Evolutionary conservation across 2,113 vertebrate genomes (phyloP), one percentile per base, ranked within the genome.

Genomic region (Holacanthus passer): DNA sequence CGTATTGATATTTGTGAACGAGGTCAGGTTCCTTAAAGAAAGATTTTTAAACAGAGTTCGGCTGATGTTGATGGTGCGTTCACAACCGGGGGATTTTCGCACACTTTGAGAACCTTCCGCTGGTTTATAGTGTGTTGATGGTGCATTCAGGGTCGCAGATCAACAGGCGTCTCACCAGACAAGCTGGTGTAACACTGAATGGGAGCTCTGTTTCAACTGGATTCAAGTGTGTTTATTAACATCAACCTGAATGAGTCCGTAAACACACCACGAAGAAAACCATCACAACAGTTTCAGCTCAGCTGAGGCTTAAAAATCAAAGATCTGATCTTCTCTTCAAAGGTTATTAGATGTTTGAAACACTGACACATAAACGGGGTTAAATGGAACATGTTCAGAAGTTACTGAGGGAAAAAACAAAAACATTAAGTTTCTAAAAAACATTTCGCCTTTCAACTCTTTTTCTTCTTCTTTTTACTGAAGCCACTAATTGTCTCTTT

Each of bases 71-170:
- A 5, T 20, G 64, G 65, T 32, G 20, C 67, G 35, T 37, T 37
- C 35, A 37, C 35, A 7, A 7, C 35, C 4, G 35, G 4, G 4
- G 35, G 4, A 37, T 37, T 7, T 37, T 4, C 35, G 7, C 4
- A 37, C 35, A 7, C 4, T 7, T 37, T 7, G 35, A 37, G 7
- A 37, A 31, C 53, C 2, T 11, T 20, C 19, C 24, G 29, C 19
- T 16, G 24, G 24, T 47, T 50, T 66, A 7, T 8, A 4, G 50
- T 11, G n/a, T 24, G 55, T 16, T 14, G 7, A 47, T 73, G 71
- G 58, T 63, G 73, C n/a, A 4, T 81, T 66, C 78, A 73, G 78
- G 58, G 17, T 32, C 35, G 35, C 7, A 7, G 17, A 48, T 2
- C 47, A 48, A 20, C 47, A 48, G 11, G 9, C 7, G 65, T n/a